Base-by-base conservation (phyloP, 2,113 vertebrate species). In the Leucopsar rothschildi region DNA sequence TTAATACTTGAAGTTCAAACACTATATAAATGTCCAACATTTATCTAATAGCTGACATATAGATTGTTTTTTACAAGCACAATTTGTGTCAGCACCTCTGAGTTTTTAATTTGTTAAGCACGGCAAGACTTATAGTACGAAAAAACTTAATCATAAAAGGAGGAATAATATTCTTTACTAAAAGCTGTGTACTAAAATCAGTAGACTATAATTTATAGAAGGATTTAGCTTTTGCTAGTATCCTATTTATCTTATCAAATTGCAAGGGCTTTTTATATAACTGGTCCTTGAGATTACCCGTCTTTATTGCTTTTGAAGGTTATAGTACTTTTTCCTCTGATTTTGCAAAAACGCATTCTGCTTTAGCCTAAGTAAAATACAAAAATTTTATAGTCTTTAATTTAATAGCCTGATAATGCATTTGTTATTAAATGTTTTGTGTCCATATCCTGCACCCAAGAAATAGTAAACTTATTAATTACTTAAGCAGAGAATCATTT, bases 61-160 rank as follows among this genome's bases (percentile, higher is more conserved):
- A 61, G 40, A 8, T 55, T 71, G 57, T n/a, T n/a, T 73, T 86
- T 65, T 17, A 33, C 6, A 49, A 13, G 11, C 6, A 63, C 5
- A n/a, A 6, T 82, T 75, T 66, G 1, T 63, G 16, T 88, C 75
- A 79, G 9, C 29, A 39, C 2, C 23, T 44, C 20, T 0, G 0
- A 73, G 4, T 40, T 61, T 80, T 84, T 31, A 2, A 31, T 81
- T 66, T 84, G 7, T 69, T 78, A 60, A 39, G 12, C 31, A 49
- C 11, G 69, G 6, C 14, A 72, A 64, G 88, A 39, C 3, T 18
- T 83, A 8, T 1, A 23, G 10, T 69, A 45, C 18, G 11, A 42
- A 91, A 59, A 79, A 59, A 2, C 3, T 52, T 81, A 65, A 39
- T 53, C 11, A 59, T 37, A 50, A 71, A 64, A 63, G 45, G 1